Conservation (phyloP, 2,888 invertebrate species). For the Prosopocoilus inquinatus region DNA sequence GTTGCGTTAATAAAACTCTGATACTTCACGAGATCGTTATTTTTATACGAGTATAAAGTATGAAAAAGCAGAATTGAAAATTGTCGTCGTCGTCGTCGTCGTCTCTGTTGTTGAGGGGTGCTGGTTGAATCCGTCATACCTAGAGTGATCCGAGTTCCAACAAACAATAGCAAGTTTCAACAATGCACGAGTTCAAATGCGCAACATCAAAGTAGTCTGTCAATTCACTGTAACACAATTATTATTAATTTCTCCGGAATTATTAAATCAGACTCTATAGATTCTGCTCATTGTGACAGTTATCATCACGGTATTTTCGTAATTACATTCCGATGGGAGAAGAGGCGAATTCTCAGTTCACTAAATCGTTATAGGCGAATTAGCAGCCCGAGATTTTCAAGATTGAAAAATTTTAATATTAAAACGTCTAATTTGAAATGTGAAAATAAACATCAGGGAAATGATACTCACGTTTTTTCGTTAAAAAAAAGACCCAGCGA, state of each 20-base stretch:
- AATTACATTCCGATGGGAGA: conserved; percentile 42
- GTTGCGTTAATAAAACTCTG: too few species aligned
- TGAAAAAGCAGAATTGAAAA: too few species aligned
- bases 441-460: too few species aligned
- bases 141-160: conserved; percentile 18
- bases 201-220: conserved; percentile 47
- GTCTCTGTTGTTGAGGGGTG: not conserved
- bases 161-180: conserved; percentile 44
- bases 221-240: conserved; percentile 50
- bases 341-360: conserved; percentile 19
- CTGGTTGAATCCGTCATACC: conserved; percentile 4
- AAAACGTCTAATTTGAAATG: not conserved
- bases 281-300: conserved; percentile 40
- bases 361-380: conserved; percentile 18
- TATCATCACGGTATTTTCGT: conserved; percentile 36
- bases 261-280: conserved; percentile 48
- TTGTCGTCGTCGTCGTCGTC: too few species aligned
- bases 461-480: too few species aligned
- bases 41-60: too few species aligned
- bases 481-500: too few species aligned
- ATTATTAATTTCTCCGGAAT: conserved; percentile 50
- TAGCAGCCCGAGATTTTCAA: conserved; percentile 2
- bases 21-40: too few species aligned
- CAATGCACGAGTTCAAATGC: conserved; percentile 45
- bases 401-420: conserved; percentile 1